phyloP scores from a whole-genome alignment of 2,797 vertebrate species.

The Garrulus glandarius region DNA sequence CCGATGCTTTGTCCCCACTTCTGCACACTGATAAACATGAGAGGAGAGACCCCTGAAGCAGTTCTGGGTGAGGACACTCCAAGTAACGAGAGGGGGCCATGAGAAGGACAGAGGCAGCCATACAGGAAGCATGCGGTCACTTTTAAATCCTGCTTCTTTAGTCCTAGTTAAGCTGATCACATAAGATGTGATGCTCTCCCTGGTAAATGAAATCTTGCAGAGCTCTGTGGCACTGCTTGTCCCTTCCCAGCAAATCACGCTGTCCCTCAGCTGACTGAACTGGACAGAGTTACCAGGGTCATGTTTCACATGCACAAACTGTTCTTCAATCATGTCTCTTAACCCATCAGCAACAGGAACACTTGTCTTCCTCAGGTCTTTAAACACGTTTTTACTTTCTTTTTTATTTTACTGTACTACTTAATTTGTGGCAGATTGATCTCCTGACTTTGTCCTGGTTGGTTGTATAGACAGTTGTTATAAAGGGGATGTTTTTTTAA shows the following conservation, averaged over 20 bases:
- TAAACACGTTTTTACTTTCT: not conserved
- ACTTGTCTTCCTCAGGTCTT: not conserved
- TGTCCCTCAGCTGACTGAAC: not conserved
- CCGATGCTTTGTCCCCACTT: not conserved
- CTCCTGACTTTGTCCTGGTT: not conserved
- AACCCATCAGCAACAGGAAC: not conserved
- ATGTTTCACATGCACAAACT: not conserved
- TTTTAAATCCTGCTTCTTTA: not conserved
- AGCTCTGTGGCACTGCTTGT: not conserved
- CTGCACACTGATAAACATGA: not conserved
- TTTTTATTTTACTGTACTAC: not conserved
- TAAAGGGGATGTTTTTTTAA: not conserved
- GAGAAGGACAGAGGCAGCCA: not conserved
- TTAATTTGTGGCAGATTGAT: not conserved
- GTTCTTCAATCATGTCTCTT: not conserved
- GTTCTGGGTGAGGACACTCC: not conserved
- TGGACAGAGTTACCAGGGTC: not conserved
- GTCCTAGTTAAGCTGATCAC: not conserved
- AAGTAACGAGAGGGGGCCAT: not conserved
- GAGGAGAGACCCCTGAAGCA: not conserved
- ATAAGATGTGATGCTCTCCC: not conserved
- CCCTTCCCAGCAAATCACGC: fast-evolving
- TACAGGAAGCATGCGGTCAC: not conserved
- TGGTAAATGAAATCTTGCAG: not conserved
- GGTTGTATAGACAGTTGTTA: not conserved